Evolutionary conservation across 37 sponge, comb jelly and placozoan genomes (phyloP).

Genomic region (Halisarca cf. caerulea): DNA sequence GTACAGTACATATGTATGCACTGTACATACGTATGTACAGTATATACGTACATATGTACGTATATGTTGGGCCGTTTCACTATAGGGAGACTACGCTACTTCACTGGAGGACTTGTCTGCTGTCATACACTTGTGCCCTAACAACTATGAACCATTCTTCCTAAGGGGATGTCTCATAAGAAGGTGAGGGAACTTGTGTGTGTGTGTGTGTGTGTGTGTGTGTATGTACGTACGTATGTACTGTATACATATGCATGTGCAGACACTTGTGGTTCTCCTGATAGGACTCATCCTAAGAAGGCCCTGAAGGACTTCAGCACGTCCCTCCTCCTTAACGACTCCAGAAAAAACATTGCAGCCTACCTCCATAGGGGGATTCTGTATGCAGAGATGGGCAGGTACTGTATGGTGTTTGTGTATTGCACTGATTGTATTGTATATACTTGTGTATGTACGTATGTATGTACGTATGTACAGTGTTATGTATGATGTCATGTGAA

Average conservation of each 20-base stretch:
- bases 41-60: background rate
- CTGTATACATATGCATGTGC: too few relatives aligned
- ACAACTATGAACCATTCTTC: constrained; percentile 64
- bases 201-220: too few relatives aligned
- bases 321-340: constrained; percentile 73
- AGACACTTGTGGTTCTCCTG: too few relatives aligned
- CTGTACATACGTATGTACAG: background rate
- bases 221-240: too few relatives aligned
- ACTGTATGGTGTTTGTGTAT: too few relatives aligned
- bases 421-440: too few relatives aligned
- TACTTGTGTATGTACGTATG: too few relatives aligned
- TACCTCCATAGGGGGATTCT: constrained; percentile 78
- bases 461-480: too few relatives aligned
- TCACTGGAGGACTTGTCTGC: constrained; percentile 89
- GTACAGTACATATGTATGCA: too few relatives aligned
- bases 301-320: constrained; percentile 86
- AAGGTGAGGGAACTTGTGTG: constrained; percentile 12
- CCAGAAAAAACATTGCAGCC: constrained; percentile 29
- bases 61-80: background rate
- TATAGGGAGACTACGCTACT: constrained; percentile 55
- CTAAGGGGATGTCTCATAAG: constrained; percentile 82
- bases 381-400: constrained; percentile 78
- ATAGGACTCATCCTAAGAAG: constrained; percentile 37
- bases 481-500: background rate
- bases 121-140: constrained; percentile 86